These are phyloP conservation scores for Ammodytes marinus DNA, from an alignment of 2,113 vertebrate genomes.

Conservation along the genomic window DNA sequence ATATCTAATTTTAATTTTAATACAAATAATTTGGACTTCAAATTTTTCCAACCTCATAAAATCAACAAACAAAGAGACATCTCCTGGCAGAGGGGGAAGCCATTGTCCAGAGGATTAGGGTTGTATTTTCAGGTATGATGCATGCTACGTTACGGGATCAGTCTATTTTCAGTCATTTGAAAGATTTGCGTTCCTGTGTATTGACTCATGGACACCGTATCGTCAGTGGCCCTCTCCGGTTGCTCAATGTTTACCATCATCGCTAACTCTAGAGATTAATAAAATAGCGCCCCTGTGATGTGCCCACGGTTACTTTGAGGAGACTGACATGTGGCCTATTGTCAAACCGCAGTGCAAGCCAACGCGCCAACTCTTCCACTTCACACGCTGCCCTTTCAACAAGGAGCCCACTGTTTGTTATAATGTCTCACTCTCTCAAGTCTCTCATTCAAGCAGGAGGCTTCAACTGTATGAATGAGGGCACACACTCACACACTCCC, in stretches of 20 bases:
- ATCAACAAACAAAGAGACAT: neutral
- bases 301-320: conserved; percentile 7
- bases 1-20: neutral
- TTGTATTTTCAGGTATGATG: conserved; percentile 22
- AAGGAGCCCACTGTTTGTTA: conserved; percentile 35
- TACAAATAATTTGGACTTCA: neutral
- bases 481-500: neutral
- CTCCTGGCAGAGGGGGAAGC: neutral
- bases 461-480: conserved; percentile 36
- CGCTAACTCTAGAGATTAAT: conserved; percentile 37
- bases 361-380: neutral
- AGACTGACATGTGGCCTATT: conserved; percentile 32
- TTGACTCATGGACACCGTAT: conserved; percentile 43
- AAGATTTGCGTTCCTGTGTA: conserved; percentile 43
- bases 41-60: neutral
- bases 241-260: conserved; percentile 50
- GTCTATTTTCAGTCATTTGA: conserved; percentile 41
- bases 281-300: conserved; percentile 38
- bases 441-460: conserved; percentile 57
- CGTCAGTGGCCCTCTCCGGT: conserved; percentile 22
- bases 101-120: neutral
- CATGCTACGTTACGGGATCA: neutral
- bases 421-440: conserved; percentile 46
- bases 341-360: conserved; percentile 39
- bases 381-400: conserved; percentile 19